A percentile compares a stretch with the other conserved stretches of the same genome.
Evolutionary conservation across 2,888 invertebrate genomes (phyloP).

Genomic region (Lydus trimaculatus): DNA sequence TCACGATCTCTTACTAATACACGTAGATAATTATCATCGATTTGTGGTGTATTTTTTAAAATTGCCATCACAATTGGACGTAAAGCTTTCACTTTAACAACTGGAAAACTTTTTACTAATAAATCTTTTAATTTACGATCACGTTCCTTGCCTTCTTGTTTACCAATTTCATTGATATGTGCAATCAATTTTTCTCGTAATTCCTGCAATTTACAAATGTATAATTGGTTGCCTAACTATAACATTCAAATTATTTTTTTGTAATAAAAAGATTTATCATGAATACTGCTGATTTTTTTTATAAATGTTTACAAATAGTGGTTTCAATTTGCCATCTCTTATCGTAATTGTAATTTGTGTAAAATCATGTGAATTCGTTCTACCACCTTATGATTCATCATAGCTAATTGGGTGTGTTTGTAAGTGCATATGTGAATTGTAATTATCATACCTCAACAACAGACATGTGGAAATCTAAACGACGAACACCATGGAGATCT

Average conservation of each 20-base stretch:
- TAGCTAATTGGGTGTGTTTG: no score
- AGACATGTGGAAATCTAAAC: constrained; percentile 94
- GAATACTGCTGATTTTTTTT: no score
- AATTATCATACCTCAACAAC: constrained; percentile 75
- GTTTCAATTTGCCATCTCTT: no score
- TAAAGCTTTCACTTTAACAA: constrained; percentile 88
- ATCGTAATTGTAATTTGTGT: no score
- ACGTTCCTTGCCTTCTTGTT: constrained; percentile 73
- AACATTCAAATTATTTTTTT: no score
- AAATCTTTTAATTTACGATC: constrained; percentile 90
- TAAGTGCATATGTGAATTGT: neutral
- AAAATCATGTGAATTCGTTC: no score
- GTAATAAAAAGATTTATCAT: no score
- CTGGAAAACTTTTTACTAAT: constrained; percentile 90
- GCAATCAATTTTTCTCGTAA: constrained; percentile 75
- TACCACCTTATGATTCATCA: neutral
- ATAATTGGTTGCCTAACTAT: neutral
- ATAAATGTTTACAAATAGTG: no score
- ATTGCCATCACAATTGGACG: constrained; percentile 96
- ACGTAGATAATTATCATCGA: constrained; percentile 87
- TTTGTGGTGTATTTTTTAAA: constrained; percentile 89
- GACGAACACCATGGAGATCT: constrained; percentile 91
- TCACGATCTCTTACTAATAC: constrained; percentile 84
- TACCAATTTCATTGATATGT: constrained; percentile 85
- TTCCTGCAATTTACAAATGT: constrained; percentile 57